phyloP scores from a whole-genome alignment of 2,797 vertebrate genomes.

The Anolis apletophallus region DNA sequence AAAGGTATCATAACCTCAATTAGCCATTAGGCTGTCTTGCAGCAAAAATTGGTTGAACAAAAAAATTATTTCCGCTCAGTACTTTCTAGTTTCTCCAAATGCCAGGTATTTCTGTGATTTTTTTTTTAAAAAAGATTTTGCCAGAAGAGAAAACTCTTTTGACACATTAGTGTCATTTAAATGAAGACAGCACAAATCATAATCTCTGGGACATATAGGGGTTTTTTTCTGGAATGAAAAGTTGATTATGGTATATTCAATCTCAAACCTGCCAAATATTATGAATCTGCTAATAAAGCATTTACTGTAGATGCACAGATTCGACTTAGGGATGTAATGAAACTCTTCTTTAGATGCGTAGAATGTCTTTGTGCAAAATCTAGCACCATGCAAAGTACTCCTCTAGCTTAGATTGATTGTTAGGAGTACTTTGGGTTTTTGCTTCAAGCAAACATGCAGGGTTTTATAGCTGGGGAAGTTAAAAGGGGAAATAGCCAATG shows the following conservation, averaged over 20 bases:
- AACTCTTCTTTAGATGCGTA: not conserved
- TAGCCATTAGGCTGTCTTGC: constrained; percentile 43
- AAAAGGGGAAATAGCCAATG: not conserved
- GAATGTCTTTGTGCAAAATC: not conserved
- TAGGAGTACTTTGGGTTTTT: not conserved
- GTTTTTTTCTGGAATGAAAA: constrained; percentile 22
- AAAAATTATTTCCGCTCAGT: constrained; percentile 25
- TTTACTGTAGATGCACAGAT: not conserved
- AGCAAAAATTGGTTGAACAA: constrained; percentile 25
- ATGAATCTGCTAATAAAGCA: constrained; percentile 1
- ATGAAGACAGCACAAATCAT: not conserved
- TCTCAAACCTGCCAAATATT: not conserved
- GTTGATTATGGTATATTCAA: not conserved
- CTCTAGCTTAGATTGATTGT: not conserved
- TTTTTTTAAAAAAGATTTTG: constrained; percentile 12
- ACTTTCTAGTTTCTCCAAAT: constrained; percentile 13
- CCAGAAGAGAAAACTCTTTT: constrained; percentile 1
- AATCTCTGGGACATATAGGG: not conserved
- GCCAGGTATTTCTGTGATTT: constrained; percentile 20
- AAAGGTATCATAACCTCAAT: constrained; percentile 44
- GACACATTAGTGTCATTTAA: constrained; percentile 24
- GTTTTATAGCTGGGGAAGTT: not conserved
- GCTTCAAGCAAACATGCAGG: not conserved
- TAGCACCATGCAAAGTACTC: not conserved
- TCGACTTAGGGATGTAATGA: constrained; percentile 9